These are phyloP conservation scores for Porites rus DNA, from an alignment of 92 coral and sea anemone genomes.

Conservation along the genomic window DNA sequence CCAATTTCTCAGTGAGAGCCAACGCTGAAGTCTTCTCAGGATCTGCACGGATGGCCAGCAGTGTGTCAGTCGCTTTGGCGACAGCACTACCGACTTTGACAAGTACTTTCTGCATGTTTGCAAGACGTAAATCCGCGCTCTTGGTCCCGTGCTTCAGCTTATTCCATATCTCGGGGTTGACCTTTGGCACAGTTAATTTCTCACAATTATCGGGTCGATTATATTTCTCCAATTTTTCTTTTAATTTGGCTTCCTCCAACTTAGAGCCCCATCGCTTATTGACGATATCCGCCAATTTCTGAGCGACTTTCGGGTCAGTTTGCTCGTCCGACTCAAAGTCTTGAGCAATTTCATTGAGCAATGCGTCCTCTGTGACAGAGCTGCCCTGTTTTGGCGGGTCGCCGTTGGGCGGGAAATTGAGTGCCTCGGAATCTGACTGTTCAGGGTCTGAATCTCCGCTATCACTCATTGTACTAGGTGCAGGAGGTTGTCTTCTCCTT, in stretches of 20 bases:
- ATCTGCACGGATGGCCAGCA: slow-evolving; percentile 34
- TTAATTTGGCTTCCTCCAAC: slow-evolving; percentile 45
- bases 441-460: background rate
- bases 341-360: too few species aligned
- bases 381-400: background rate
- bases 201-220: slow-evolving; percentile 17
- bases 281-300: slow-evolving; percentile 20
- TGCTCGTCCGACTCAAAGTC: too few species aligned
- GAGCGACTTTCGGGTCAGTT: too few species aligned
- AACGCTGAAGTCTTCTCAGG: background rate
- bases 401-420: slow-evolving; percentile 13
- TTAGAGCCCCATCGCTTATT: slow-evolving; percentile 53
- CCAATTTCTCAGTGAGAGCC: background rate
- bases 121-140: slow-evolving; percentile 25
- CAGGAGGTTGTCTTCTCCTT: background rate
- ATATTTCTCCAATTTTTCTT: slow-evolving; percentile 5
- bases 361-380: too few species aligned
- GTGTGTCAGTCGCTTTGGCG: slow-evolving; percentile 35
- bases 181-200: slow-evolving; percentile 27
- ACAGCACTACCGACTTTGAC: slow-evolving; percentile 42
- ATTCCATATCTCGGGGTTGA: slow-evolving; percentile 48
- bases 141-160: slow-evolving; percentile 1
- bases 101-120: slow-evolving; percentile 20
- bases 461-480: background rate
- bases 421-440: slow-evolving; percentile 45